Evolutionary conservation across 2,113 vertebrate species (phyloP), one percentile per base, ranked within the genome.

Genomic region (Catharus fuscescens): DNA sequence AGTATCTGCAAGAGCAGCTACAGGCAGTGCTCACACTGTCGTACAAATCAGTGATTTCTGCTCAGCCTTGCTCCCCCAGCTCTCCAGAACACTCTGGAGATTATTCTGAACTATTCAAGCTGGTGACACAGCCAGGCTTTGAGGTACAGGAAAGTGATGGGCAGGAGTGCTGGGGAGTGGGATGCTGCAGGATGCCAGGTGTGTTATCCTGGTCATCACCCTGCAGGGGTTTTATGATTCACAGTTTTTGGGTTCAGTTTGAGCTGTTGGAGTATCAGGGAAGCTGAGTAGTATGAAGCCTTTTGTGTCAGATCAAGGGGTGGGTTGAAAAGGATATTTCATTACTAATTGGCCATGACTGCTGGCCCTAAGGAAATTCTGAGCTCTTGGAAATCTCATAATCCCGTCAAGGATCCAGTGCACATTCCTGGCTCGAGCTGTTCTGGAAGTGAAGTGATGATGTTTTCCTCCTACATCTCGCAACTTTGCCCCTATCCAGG

Each of bases 401-500:
- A 59, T 91, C 62, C 74, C 8, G 0, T 44, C 12, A 9, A 84
- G 88, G 76, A 66, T 88, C 56, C 73, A 19, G 0, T 9, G 62
- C 3, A 2, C 8, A 3, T 18, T 56, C 45, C 54, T 69, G 8
- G 2, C 85, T 57, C 14, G 26, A 18, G 8, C 7, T 36, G 80
- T 56, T 94, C 93, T 77, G 5, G 1, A 31, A 88, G 92, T 88
- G 95, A 93, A 80, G 25, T 71, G 73, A 92, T 50, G 53, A 79
- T 23, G 10, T 45, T 93, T 96, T 88, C 59, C 76, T 89, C 50
- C 54, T 34, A 0, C 8, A 3, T 67, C 77, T 81, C 90, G 59
- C 93, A 95, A 93, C 90, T 97, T 91, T 95, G 56, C 94, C 97
- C 94, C 71, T 96, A 67, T 96, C 97, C 93, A 93, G 94, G 95